Base-by-base conservation (phyloP, 2,113 vertebrate genomes). In the Maccullochella peelii region DNA sequence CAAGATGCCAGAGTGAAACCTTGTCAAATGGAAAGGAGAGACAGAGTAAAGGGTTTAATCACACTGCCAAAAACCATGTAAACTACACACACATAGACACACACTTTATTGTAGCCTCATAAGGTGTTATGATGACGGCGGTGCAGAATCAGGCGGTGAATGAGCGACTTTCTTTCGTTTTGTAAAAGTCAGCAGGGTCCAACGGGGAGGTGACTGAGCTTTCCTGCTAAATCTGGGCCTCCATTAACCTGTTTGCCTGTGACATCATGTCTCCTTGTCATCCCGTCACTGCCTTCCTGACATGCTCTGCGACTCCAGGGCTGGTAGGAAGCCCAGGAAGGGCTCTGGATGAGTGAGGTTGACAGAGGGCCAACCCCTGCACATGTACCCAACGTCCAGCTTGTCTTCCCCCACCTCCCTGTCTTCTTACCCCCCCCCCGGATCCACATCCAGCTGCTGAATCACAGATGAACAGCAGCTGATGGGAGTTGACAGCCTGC, bases 401-500 rank as follows among this genome's bases (percentile, higher is more conserved):
- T 68, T 27, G 62, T 77, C 57, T 65, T 76, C 52, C 59, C 76
- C 50, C n/a, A 21, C 54, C 15, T 79, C 52, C 30, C 10, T 67
- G 30, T 66, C 54, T 58, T 59, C 79, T 73, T 59, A 16, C 25
- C 27, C 66, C 66, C 66, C 66, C 52, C 30, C 59, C n/a, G 67
- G 81, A 77, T 81, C 78, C 77, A 74, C 89, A 79, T 81, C 68
- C 82, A 84, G 86, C 84, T 86, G 76, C 87, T 87, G 87, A 92
- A 79, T 93, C 91, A 92, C 84, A 66, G 80, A 62, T 59, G 79
- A 83, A 10, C 77, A 77, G 80, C 36, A 12, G 77, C 80, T 94
- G 88, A 94, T 93, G 73, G 82, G 80, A 88, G 70, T 8, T 87
- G 93, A 92, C 93, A 92, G 87, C 73, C 77, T 65, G 81, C 77